Evolutionary conservation across 2,888 invertebrate species (phyloP).

Genomic region (Tipula helvola): DNA sequence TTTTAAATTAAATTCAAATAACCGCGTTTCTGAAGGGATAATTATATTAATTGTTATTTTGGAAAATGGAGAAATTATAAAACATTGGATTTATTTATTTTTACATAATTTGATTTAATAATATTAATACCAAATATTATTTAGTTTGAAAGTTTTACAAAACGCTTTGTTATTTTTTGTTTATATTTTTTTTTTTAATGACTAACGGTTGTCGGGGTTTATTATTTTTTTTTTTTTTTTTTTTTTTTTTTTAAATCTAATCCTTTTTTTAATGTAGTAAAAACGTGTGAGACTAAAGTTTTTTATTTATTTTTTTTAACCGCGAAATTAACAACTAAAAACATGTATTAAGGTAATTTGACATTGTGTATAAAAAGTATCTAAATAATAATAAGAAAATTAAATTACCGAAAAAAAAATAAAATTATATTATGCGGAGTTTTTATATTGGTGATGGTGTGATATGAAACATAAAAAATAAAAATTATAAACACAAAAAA

Average conservation of each 20-base stretch:
- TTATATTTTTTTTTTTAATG: not conserved
- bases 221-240: not conserved
- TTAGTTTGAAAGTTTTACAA: not conserved
- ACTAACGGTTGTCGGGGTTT: slow-evolving; percentile 9
- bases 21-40: not conserved
- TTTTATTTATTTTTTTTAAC: not conserved
- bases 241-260: not conserved
- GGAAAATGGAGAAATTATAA: slow-evolving; percentile 4
- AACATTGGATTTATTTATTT: not conserved
- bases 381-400: not conserved
- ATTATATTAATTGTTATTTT: not conserved
- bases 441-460: slow-evolving; percentile 11
- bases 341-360: not conserved
- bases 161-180: not conserved
- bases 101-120: not conserved
- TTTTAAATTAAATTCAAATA: not conserved
- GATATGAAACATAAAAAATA: slow-evolving; percentile 12
- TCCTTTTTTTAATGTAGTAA: slow-evolving; percentile 1
- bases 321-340: slow-evolving; percentile 11
- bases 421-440: slow-evolving; percentile 15
- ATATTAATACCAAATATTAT: not conserved
- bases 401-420: slow-evolving; percentile 15
- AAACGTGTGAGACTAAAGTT: not conserved
- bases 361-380: not conserved
- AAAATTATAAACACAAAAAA: not conserved